These are phyloP conservation scores for Tauraco erythrolophus DNA, from an alignment of 2,113 vertebrate genomes.

Conservation along the genomic window DNA sequence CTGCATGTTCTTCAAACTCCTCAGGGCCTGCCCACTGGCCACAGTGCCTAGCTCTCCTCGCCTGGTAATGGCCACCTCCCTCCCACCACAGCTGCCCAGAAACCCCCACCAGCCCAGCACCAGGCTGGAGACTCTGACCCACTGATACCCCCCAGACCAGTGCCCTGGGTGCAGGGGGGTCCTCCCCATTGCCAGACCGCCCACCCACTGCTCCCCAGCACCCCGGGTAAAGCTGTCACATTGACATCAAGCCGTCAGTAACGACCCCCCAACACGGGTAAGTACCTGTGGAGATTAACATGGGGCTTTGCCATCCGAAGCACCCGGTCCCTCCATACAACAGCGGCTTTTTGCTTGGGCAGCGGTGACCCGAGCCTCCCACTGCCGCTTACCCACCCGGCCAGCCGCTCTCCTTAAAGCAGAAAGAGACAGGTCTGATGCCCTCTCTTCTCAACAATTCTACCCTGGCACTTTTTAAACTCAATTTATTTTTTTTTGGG, in stretches of 20 bases:
- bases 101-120: not conserved
- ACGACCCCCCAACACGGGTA: rapidly evolving
- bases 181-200: too few species aligned
- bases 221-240: not conserved
- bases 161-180: not conserved
- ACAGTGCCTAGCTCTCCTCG: not conserved
- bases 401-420: not conserved
- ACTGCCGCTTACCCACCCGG: rapidly evolving
- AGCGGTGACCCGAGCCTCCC: not conserved
- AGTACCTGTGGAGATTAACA: not conserved
- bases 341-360: not conserved
- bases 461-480: not conserved
- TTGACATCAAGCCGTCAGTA: not conserved
- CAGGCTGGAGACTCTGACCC: not conserved
- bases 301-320: not conserved
- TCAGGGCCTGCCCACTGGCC: not conserved
- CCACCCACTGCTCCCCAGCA: not conserved
- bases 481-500: not conserved
- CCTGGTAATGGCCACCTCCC: not conserved
- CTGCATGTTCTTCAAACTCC: not conserved
- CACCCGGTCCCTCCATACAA: not conserved
- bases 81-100: rapidly evolving
- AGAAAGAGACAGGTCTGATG: not conserved
- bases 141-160: rapidly evolving
- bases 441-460: not conserved